A percentile compares a stretch with the other conserved stretches of the same genome.
These are phyloP conservation scores for Eulemur albifrons DNA, from an alignment of 2,797 vertebrate genomes.

Conservation along the genomic window DNA sequence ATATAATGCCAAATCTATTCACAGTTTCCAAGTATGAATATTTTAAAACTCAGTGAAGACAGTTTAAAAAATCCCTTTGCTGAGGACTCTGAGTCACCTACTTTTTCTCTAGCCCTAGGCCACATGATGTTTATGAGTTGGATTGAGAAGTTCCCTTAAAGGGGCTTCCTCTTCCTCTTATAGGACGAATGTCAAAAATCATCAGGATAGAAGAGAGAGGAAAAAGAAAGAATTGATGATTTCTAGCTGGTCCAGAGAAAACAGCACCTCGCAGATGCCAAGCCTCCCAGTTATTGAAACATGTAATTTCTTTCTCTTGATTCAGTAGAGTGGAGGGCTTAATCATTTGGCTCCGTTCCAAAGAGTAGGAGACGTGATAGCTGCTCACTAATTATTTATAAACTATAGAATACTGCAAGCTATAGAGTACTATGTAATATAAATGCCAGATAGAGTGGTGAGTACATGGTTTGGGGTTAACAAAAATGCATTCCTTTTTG, in stretches of 20 bases:
- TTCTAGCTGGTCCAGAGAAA: neutral
- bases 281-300: neutral
- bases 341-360: slow-evolving; percentile 19
- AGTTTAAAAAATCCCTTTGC: slow-evolving; percentile 45
- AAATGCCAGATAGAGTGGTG: neutral
- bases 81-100: slow-evolving; percentile 32
- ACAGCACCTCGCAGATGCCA: neutral
- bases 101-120: neutral
- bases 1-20: slow-evolving; percentile 33
- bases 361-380: neutral
- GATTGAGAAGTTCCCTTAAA: neutral
- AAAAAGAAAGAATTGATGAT: neutral
- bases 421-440: neutral
- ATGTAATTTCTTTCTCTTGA: neutral
- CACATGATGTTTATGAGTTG: neutral
- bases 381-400: slow-evolving; percentile 21
- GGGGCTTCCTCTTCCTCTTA: slow-evolving; percentile 29
- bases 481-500: neutral
- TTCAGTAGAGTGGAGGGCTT: neutral
- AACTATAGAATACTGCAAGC: neutral
- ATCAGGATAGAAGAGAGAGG: neutral
- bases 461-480: neutral
- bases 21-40: slow-evolving; percentile 69
- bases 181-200: neutral
- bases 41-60: slow-evolving; percentile 48